Evolutionary conservation across 2,888 invertebrate species (phyloP).

Genomic region (Coleophora deauratella): DNA sequence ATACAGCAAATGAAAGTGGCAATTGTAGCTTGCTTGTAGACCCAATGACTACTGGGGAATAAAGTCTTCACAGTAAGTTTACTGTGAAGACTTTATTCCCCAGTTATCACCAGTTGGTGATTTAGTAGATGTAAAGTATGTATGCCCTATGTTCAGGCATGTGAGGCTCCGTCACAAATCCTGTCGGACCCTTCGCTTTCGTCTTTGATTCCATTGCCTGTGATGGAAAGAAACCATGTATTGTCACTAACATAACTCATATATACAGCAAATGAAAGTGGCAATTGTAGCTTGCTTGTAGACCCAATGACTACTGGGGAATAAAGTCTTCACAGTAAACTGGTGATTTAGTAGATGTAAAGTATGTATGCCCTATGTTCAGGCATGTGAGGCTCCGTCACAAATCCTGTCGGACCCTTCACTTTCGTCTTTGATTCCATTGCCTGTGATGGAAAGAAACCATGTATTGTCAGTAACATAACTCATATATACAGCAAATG

Average conservation of each 20-base stretch:
- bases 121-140: too few species aligned
- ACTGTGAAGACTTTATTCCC: too few species aligned
- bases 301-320: background rate
- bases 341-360: too few species aligned
- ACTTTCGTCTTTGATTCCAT: slow-evolving; percentile 75
- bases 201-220: slow-evolving; percentile 78
- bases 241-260: background rate
- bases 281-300: background rate
- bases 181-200: slow-evolving; percentile 77
- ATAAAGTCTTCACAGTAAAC: background rate
- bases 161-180: slow-evolving; percentile 81
- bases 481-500: background rate
- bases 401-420: slow-evolving; percentile 80
- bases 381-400: slow-evolving; percentile 83
- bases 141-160: slow-evolving; percentile 83
- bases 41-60: background rate
- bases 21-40: background rate
- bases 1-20: background rate
- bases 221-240: slow-evolving; percentile 7
- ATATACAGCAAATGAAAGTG: background rate
- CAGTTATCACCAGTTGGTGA: too few species aligned
- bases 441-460: slow-evolving; percentile 55
- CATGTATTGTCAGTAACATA: background rate
- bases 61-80: background rate
- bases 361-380: too few species aligned